Base-by-base conservation (phyloP, 2,797 vertebrate species). In the Knipowitschia caucasica region DNA sequence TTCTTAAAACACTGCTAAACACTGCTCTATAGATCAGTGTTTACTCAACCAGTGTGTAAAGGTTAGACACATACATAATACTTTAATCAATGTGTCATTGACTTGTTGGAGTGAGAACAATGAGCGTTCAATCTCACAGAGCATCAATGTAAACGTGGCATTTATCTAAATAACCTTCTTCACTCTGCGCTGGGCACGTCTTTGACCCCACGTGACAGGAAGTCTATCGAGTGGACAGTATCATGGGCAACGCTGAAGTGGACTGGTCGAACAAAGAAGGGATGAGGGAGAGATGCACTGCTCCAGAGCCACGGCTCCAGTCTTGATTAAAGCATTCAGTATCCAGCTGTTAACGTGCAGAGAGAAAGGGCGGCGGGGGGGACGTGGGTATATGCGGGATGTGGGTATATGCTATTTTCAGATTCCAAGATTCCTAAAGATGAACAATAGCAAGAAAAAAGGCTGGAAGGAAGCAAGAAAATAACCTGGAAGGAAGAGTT, bases 311-410 rank as follows among this genome's bases (percentile, higher is more conserved):
- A 38, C 8, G 45, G 31, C 46, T 46, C 50, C 56, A 54, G 67
- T 42, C 38, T 39, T 75, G 73, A 75, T 73, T 79, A 71, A 68
- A 77, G 81, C 66, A 51, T 63, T 63, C 56, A 72, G 69, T 57
- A 59, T 67, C 62, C 63, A 64, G 51, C 38, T 50, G 55, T 76
- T 79, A 68, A 68, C 66, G 71, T 75, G 71, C 68, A 1, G 49
- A 2, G 29, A 31, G n/a, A 35, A 15, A 24, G 7, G 26, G 7
- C 26, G 12, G 21, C 42, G 62, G 54, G 57, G 60, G 59, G 62
- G 54, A 55, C 58, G 59, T 9, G 36, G 9, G 44, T 67, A 45
- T 55, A 71, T 60, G 59, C 56, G 49, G 67, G 53, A 80, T 61
- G 59, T 43, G 14, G 26, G 40, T 14, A 30, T 27, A 53, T 42